These are phyloP conservation scores for Nephrotoma appendiculata DNA, from an alignment of 2,888 invertebrate genomes.

Conservation along the genomic window DNA sequence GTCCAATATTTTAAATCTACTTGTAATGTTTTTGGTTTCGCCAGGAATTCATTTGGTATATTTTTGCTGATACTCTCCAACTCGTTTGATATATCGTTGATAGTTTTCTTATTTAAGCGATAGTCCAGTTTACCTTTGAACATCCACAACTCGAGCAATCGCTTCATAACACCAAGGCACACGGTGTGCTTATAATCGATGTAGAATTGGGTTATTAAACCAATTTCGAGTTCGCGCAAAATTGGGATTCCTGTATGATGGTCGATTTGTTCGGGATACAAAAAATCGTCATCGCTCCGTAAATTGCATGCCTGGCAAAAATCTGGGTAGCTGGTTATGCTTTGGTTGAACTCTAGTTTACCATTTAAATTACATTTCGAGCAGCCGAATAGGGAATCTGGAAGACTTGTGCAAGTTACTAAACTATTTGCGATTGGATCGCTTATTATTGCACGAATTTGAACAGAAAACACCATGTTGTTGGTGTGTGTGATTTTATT, in stretches of 20 bases:
- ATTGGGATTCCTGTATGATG: conserved; percentile 11
- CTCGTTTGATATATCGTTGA: conserved; percentile 9
- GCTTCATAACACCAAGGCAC: conserved; percentile 12
- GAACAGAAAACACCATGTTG: conserved; percentile 3
- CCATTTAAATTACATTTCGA: conserved; percentile 10
- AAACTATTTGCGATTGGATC: conserved; percentile 12
- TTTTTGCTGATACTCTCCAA: conserved; percentile 1
- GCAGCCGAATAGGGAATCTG: conserved; percentile 12
- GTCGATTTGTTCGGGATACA: conserved; percentile 9
- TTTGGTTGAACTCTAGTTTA: conserved; percentile 7
- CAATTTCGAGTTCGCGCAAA: conserved; percentile 8
- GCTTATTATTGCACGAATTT: conserved; percentile 8
- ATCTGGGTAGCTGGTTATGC: conserved; percentile 9
- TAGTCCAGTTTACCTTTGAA: conserved; percentile 10
- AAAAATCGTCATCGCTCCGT: conserved; percentile 12
- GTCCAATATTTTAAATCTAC: conserved; percentile 8
- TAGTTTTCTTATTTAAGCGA: conserved; percentile 9
- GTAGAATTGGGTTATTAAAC: conserved; percentile 11
- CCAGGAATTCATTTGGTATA: conserved; percentile 9
- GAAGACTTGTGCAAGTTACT: conserved; percentile 11
- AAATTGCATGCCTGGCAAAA: conserved; percentile 3
- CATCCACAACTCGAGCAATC: conserved; percentile 10
- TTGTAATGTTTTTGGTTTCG: conserved; percentile 5
- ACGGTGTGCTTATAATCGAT: conserved; percentile 12
- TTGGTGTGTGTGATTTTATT: conserved; percentile 6